Conservation (phyloP, 2,888 invertebrate species). For the Pachycephus smyrnensis region DNA sequence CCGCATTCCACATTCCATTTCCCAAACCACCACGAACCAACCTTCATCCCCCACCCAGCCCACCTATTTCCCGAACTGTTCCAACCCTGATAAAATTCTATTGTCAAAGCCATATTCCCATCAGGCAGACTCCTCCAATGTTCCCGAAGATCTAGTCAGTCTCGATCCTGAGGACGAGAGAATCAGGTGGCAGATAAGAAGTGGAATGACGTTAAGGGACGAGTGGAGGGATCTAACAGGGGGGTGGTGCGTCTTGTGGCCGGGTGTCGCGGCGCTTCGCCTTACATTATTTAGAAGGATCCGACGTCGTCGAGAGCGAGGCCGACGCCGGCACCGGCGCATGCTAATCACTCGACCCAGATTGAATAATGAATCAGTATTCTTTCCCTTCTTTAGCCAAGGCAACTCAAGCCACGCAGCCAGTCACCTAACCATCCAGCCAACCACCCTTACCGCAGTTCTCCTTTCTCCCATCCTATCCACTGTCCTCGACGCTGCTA, state of each 20-base stretch:
- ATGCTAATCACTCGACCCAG: slow-evolving; percentile 73
- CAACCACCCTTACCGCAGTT: slow-evolving; percentile 61
- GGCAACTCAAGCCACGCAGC: background rate
- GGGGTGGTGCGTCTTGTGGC: slow-evolving; percentile 1
- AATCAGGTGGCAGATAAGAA: background rate
- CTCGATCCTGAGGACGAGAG: background rate
- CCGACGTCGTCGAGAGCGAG: slow-evolving; percentile 36
- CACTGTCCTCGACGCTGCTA: slow-evolving; percentile 51
- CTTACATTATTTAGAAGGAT: slow-evolving; percentile 64
- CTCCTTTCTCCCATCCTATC: slow-evolving; percentile 44
- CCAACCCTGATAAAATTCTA: background rate
- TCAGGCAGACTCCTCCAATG: background rate
- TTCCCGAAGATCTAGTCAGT: background rate
- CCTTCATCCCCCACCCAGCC: background rate
- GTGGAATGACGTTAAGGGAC: background rate
- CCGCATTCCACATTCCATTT: background rate
- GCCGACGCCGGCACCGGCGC: slow-evolving; percentile 51
- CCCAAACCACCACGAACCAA: background rate
- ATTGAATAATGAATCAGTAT: slow-evolving; percentile 75
- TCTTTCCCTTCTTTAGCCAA: slow-evolving; percentile 65
- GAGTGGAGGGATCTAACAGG: background rate
- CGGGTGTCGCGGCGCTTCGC: slow-evolving; percentile 47
- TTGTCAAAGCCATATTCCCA: background rate
- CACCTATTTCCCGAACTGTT: background rate
- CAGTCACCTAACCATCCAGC: slow-evolving; percentile 26